These are phyloP conservation scores for Clarias platycephalus DNA, from an alignment of 2,797 vertebrate species.

Conservation along the genomic window DNA sequence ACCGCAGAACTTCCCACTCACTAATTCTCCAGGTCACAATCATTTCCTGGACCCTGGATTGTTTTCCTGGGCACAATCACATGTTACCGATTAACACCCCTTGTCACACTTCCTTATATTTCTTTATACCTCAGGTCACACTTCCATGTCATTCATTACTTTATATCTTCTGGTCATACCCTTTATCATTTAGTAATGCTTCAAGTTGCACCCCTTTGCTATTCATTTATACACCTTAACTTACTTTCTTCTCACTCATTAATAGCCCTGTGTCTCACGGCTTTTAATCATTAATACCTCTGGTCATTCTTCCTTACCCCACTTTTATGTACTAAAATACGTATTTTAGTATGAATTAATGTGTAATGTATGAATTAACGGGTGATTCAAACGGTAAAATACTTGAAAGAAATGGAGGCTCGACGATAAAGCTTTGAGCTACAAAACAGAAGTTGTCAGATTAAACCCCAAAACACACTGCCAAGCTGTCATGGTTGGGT, in stretches of 20 bases:
- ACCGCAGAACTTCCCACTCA: too few relatives aligned
- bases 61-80: too few relatives aligned
- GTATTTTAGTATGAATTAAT: background rate
- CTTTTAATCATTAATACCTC: background rate
- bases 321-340: background rate
- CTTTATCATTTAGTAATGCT: background rate
- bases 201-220: background rate
- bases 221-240: background rate
- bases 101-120: background rate
- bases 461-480: background rate
- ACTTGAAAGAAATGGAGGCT: background rate
- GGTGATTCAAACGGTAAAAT: background rate
- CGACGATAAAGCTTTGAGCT: background rate
- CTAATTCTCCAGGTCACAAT: too few relatives aligned
- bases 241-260: too few relatives aligned
- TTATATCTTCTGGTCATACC: too few relatives aligned
- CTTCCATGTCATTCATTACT: background rate
- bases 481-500: background rate
- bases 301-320: background rate
- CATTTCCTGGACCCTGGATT: too few relatives aligned
- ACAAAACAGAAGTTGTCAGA: background rate
- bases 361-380: background rate
- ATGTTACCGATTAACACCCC: too few relatives aligned
- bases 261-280: background rate
- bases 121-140: background rate